Evolutionary conservation across 2,797 vertebrate genomes (phyloP).

Genomic region (Smutsia temminckii): DNA sequence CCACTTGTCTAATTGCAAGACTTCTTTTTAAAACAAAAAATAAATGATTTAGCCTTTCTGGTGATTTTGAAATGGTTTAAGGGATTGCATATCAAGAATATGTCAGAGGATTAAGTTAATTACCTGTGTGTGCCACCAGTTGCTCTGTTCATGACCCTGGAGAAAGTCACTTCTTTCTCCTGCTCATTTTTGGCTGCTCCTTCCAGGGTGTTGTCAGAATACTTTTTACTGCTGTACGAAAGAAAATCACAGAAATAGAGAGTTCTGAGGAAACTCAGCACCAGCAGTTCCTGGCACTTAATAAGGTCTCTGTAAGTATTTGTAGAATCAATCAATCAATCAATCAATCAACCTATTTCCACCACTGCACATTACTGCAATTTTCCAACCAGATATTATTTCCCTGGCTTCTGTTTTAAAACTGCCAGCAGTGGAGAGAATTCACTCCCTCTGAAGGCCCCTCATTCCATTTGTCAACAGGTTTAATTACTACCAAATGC

Average conservation of each 20-base stretch:
- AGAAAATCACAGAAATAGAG: constrained; percentile 10
- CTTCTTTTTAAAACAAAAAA: constrained; percentile 36
- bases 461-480: background rate
- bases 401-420: background rate
- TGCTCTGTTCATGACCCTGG: constrained; percentile 5
- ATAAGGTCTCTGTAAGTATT: background rate
- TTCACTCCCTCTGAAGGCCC: background rate
- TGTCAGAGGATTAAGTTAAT: constrained; percentile 53
- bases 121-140: constrained; percentile 43
- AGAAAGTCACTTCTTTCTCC: constrained; percentile 9
- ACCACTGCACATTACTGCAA: background rate
- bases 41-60: constrained; percentile 56
- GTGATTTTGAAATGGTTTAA: constrained; percentile 54
- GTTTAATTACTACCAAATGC: background rate
- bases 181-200: constrained; percentile 12
- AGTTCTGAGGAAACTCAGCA: constrained; percentile 17
- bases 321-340: background rate
- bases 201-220: constrained; percentile 37
- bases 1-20: constrained; percentile 43
- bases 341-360: background rate
- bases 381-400: background rate
- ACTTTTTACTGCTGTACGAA: constrained; percentile 29
- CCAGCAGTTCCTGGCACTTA: background rate
- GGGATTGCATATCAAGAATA: constrained; percentile 43
- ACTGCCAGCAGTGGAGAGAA: background rate